Percentiles rank a stretch among this genome's conserved stretches.
Evolutionary conservation across 2,888 invertebrate genomes (phyloP).

Genomic region (Trichopoda pennipes): DNA sequence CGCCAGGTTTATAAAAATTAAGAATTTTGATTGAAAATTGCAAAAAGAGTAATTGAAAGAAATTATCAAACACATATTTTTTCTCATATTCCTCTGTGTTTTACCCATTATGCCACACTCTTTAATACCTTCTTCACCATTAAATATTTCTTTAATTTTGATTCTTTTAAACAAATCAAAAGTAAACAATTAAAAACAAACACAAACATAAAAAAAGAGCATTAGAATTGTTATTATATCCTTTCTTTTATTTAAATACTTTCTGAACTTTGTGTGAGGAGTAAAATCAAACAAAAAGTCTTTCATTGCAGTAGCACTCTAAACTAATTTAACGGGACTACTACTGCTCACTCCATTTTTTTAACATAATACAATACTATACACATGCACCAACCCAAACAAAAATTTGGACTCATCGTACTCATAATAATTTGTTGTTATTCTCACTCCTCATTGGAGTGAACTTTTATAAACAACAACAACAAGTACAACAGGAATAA

Average conservation of each 20-base stretch:
- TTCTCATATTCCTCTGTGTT: not conserved
- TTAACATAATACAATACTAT: not conserved
- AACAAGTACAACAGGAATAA: conserved; percentile 4
- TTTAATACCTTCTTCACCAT: not conserved
- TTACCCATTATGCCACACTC: not conserved
- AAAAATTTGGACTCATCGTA: not conserved
- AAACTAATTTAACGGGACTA: conserved; percentile 24
- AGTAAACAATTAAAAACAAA: conserved; percentile 6
- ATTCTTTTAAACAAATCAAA: conserved; percentile 15
- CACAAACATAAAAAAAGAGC: conserved; percentile 1
- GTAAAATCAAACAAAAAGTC: conserved; percentile 4
- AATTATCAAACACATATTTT: not conserved
- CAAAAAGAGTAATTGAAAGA: conserved; percentile 1
- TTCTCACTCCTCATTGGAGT: conserved; percentile 22
- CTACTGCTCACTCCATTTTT: not conserved
- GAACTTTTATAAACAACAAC: conserved; percentile 21
- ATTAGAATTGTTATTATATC: conserved; percentile 35
- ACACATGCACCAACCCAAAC: not conserved
- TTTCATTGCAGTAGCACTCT: conserved; percentile 10
- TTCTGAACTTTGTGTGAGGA: conserved; percentile 32
- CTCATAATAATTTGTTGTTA: conserved; percentile 8
- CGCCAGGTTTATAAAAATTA: no score
- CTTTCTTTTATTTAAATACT: conserved; percentile 42
- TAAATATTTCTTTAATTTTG: conserved; percentile 18
- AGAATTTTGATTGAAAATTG: no score